Evolutionary conservation across 2,797 vertebrate genomes (phyloP).

Genomic region (Eulemur coronatus): DNA sequence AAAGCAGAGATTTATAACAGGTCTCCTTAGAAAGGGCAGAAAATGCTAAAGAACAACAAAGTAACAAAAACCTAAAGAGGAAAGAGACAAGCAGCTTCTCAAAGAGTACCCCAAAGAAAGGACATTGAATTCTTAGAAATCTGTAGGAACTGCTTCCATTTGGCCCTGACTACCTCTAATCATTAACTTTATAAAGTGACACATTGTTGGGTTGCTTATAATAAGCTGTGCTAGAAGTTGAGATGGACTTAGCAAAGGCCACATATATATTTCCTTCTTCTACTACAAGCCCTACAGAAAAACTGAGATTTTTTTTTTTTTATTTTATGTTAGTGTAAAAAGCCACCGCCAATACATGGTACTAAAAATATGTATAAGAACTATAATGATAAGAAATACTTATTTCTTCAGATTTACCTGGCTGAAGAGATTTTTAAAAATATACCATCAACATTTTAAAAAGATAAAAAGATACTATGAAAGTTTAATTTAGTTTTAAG

Average conservation of each 20-base stretch:
- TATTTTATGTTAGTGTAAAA: background rate
- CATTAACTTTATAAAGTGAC: conserved; percentile 46
- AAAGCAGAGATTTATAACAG: background rate
- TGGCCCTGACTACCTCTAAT: conserved; percentile 22
- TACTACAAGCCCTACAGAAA: background rate
- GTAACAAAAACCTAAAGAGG: background rate
- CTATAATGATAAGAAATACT: background rate
- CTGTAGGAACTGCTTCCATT: background rate
- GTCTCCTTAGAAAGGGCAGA: background rate
- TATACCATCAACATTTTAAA: background rate
- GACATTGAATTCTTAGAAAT: conserved; percentile 20
- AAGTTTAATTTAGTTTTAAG: background rate
- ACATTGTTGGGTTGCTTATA: background rate
- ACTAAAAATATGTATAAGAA: background rate
- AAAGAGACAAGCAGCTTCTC: background rate
- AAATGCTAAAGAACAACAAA: background rate
- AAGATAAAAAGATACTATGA: background rate
- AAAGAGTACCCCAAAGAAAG: background rate
- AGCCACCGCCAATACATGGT: background rate
- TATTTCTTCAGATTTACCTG: background rate
- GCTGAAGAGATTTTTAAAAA: background rate
- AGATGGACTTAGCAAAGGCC: background rate
- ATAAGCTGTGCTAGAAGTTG: background rate
- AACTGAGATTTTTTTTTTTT: background rate
- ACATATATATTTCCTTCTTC: background rate